Base-by-base conservation (phyloP, 2,888 invertebrate species). In the Conchocele bisecta region DNA sequence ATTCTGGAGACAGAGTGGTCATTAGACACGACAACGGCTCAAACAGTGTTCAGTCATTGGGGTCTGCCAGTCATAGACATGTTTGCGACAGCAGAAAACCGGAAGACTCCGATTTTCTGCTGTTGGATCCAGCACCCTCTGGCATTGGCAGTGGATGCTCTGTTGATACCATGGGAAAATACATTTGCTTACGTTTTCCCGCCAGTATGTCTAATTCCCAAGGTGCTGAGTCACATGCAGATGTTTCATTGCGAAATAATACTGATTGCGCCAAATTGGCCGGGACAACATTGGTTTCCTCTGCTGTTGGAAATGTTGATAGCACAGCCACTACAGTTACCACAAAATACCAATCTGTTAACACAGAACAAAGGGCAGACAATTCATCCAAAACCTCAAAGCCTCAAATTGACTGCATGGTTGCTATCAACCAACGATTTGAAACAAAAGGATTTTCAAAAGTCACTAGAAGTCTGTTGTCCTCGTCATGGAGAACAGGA, bases 151-250 rank as follows among this genome's bases (percentile, higher is more conserved):
- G 11, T 48, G 41, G 69, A 74, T 65, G 74, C 74, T 1, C 29
- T 74, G 35, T 37, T 59, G 44, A 70, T 74, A 22, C 35, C 51
- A n/a, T 73, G 63, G 73, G 63, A 58, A 24, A 31, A 46, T 5
- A 56, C 68, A 57, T 68, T 63, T 58, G 73, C 63, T 6, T 69
- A 73, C 53, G 68, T 64, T 9, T 73, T 59, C 41, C 68, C 64
- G 4, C 73, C 73, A 6, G 20, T 69, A 17, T 53, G 58, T 24
- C 66, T 71, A 13, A 54, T 66, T 41, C 65, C 65, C 3, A 31
- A 13, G 26, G 63, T 64, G 3, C 24, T 69, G 17, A 28, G 50
- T n/a, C 44, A 59, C 37, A 33, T 65, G 24, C 22, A 41, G 31
- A 48, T 39, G 42, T 35, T 26, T n/a, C 39, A 28, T 15, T 66